Evolutionary conservation across 2,797 vertebrate species (phyloP).

Genomic region (Serranus cabrilla): DNA sequence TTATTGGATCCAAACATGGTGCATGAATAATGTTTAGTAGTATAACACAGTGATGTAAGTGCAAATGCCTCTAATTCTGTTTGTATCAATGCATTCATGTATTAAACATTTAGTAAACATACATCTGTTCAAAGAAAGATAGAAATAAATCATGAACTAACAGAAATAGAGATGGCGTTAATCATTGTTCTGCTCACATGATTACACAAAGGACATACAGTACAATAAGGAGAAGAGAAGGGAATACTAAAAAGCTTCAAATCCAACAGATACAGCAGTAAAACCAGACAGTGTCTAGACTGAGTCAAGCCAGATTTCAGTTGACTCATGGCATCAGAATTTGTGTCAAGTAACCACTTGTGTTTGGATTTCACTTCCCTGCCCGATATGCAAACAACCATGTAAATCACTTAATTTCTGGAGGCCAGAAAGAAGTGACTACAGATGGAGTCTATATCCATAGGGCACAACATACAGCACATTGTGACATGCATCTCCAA

Average conservation of each 20-base stretch:
- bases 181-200: background rate
- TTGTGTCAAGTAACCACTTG: conserved; percentile 49
- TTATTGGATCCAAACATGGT: conserved; percentile 16
- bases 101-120: background rate
- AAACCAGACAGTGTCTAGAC: background rate
- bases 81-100: conserved; percentile 1
- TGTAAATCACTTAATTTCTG: conserved; percentile 32
- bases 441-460: conserved; percentile 19
- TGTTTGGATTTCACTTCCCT: conserved; percentile 47
- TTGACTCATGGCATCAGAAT: conserved; percentile 22
- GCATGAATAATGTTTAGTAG: conserved; percentile 9
- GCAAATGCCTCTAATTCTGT: background rate
- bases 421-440: conserved; percentile 21
- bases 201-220: background rate
- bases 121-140: conserved; percentile 3
- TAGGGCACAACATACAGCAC: conserved; percentile 3
- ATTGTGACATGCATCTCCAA: background rate
- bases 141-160: conserved; percentile 4
- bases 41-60: conserved; percentile 4
- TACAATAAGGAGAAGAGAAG: background rate
- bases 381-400: conserved; percentile 41
- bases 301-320: conserved; percentile 19
- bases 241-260: background rate
- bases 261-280: background rate
- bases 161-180: background rate